Evolutionary conservation across 2,113 vertebrate genomes (phyloP), one percentile per base, ranked within the genome.

Genomic region (Bucco capensis): DNA sequence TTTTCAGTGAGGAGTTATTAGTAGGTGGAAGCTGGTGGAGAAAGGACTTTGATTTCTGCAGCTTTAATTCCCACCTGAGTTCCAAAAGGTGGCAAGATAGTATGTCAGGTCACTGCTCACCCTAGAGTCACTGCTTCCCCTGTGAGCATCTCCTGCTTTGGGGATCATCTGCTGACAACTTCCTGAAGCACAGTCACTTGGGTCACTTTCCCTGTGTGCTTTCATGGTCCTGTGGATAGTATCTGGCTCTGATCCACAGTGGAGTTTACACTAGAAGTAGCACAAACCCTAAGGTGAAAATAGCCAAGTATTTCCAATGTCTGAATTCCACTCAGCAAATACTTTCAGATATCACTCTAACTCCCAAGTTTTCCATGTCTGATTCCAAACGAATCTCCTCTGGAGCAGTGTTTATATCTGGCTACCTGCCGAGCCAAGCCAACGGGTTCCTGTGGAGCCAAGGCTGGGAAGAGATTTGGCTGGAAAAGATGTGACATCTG

Each of bases 261-360:
- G 23, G 73, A 67, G 62, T 86, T 75, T 77, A 72, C 30, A 50
- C 13, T 79, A 74, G 75, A 76, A n/a, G 61, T 72, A 60, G n/a
- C 25, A 51, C 46, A 88, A 93, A 93, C 60, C 14, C 9, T 66
- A 38, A 60, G n/a, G 53, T 35, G 56, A 83, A 82, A 72, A 60
- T 64, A 86, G 61, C 35, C 88, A 89, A 94, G 65, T 57, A 77
- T 88, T 83, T 83, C 14, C 76, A 64, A 56, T 44, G 30, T 47
- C 86, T 90, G 90, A 61, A 90, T 70, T 77, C 57, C 86, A 79
- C 35, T 10, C 16, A 86, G 71, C 37, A 84, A 94, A 70, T 93
- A 82, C 87, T 94, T 95, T 87, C 88, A 92, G 90, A 73, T 66
- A 69, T 70, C 90, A 79, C 79, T 66, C 81, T 66, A 84, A 58